Base-by-base conservation (phyloP, 2,113 vertebrate genomes). In the Panthera leo region DNA sequence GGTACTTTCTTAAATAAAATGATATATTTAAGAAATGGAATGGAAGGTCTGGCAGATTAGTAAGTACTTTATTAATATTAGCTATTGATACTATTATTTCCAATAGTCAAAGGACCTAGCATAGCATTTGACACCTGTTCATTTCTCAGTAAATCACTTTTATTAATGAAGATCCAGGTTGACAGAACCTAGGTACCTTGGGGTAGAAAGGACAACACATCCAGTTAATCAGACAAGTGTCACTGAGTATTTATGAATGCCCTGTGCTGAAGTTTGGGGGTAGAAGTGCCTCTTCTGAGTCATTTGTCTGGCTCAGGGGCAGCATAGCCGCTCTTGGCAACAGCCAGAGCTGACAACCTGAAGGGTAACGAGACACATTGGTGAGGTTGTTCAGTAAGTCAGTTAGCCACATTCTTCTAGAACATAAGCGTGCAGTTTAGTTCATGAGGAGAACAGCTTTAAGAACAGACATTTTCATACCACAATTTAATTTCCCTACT, bases 401-500 rank as follows among this genome's bases (percentile, higher is more conserved):
- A 4, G 31, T 71, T 11, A 84, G 34, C 14, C 19, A 67, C 45
- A 12, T 61, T 5, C 27, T 96, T 94, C 83, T 19, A 51, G 88
- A 93, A 91, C 76, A 71, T 19, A 55, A 23, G 21, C 19, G 63
- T 18, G 16, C 13, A 29, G 27, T 48, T 95, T 70, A 63, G 86
- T 94, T 92, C 83, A 70, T 75, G 65, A 73, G n/a, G 21, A 55
- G 70, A 96, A 51, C n/a, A 84, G 25, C 85, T 97, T 96, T 82
- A 88, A 94, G 76, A 61, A 88, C 2, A 87, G 68, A 73, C 18
- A 76, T 70, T 89, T 89, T 84, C 75, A 76, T 82, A 51, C 29
- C 8, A 86, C 55, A 88, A 53, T 85, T 98, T 78, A 90, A 97
- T 96, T 97, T 95, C 93, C 48, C 71, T 92, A 84, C 73, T 87